Percentiles rank a stretch among this genome's conserved stretches.
Conservation (phyloP, 1,140 invertebrate species). For the Rhynchophorus ferrugineus region DNA sequence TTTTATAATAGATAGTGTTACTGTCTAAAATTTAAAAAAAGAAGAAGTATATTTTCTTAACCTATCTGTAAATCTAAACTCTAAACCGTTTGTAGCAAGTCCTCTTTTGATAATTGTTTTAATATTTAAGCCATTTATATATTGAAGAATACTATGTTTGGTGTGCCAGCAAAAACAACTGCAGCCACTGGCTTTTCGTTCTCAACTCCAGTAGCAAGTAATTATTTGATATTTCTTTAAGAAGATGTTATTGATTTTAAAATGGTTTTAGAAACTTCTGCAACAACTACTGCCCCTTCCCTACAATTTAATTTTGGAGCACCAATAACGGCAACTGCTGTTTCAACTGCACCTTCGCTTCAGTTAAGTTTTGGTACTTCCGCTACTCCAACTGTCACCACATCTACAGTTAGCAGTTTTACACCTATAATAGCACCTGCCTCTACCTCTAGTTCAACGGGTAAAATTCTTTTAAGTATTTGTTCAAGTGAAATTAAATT, state of each 20-base stretch:
- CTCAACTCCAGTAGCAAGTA: neutral
- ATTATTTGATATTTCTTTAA: neutral
- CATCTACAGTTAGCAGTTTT: conserved; percentile 1
- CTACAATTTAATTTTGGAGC: conserved; percentile 15
- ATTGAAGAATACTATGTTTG: no score
- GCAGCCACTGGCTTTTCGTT: neutral
- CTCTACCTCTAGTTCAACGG: conserved; percentile 13
- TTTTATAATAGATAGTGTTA: no score
- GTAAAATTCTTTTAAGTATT: conserved; percentile 30
- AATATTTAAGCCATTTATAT: no score
- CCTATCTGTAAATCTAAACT: no score
- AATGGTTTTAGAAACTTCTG: neutral
- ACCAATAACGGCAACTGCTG: conserved; percentile 25
- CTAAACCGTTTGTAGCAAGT: no score
- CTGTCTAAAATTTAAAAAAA: no score
- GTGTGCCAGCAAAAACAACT: neutral
- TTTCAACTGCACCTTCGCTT: conserved; percentile 17
- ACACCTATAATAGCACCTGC: conserved; percentile 7
- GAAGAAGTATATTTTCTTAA: no score
- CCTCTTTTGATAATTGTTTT: no score
- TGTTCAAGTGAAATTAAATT: conserved; percentile 14
- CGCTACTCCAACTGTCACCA: conserved; percentile 17
- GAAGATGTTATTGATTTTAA: neutral
- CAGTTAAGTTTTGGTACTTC: conserved; percentile 36
- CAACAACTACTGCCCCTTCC: neutral